A percentile compares a stretch with the other conserved stretches of the same genome.
These are phyloP conservation scores for Eurytemora carolleeae DNA, from an alignment of 1,140 invertebrate species.

Conservation along the genomic window DNA sequence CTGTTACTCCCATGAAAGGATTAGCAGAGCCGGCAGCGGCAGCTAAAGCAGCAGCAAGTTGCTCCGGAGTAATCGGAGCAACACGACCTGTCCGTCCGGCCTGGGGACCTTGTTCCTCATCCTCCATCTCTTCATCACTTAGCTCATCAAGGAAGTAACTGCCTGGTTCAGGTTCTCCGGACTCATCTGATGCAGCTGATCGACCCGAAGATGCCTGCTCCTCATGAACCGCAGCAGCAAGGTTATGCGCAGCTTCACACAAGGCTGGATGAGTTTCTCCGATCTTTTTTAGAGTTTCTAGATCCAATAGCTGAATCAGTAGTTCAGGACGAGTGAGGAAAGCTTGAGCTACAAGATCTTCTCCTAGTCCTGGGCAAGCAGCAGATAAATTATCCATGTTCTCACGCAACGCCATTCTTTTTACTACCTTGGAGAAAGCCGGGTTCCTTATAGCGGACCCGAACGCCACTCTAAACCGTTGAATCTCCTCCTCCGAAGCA, in stretches of 20 bases:
- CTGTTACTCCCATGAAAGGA: background rate
- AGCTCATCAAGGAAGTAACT: slow-evolving; percentile 15
- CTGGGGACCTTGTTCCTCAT: slow-evolving; percentile 15
- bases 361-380: background rate
- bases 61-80: slow-evolving; percentile 17
- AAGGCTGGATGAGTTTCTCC: slow-evolving; percentile 4
- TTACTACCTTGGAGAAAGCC: background rate
- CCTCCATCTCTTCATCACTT: slow-evolving; percentile 16
- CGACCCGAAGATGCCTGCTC: background rate
- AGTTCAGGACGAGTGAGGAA: slow-evolving; percentile 9
- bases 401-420: background rate
- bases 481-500: background rate
- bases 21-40: background rate
- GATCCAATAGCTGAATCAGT: slow-evolving; percentile 5
- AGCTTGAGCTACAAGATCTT: background rate
- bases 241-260: slow-evolving; percentile 1
- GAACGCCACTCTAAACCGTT: background rate
- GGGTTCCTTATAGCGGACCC: background rate
- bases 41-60: slow-evolving; percentile 16
- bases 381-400: background rate
- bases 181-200: background rate
- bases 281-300: slow-evolving; percentile 1
- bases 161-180: background rate
- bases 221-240: slow-evolving; percentile 11
- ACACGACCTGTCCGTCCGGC: background rate